Base-by-base conservation (phyloP, 2,113 vertebrate genomes). In the Alectura lathami region DNA sequence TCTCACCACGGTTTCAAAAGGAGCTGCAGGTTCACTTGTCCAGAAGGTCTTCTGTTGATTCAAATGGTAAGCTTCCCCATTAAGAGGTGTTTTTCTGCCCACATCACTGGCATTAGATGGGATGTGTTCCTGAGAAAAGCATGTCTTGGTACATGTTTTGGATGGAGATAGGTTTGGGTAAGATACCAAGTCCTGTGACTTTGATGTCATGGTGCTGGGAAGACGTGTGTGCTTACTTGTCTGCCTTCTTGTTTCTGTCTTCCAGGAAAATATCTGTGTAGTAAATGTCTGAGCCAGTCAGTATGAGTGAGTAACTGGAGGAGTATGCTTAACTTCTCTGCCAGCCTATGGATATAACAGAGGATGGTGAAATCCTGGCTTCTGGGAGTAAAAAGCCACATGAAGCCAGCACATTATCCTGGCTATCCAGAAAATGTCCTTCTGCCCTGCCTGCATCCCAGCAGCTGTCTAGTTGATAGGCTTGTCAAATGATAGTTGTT, bases 1-100 rank as follows among this genome's bases (percentile, higher is more conserved):
- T 97, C 69, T 95, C 97, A 34, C 95, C 97, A 59, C 93, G 97
- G 36, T 96, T 97, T 89, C 98, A 97, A 69, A 97, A 96, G 81
- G 97, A 97, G 30, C 88, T 96, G 47, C 96, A 96, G 66, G 96
- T 96, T 86, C 97, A 97, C 51, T 87, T 96, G 15, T 96, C 97
- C 74, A 97, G 94, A 91, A 92, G 93, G 36, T 95, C 86, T 86
- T 60, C 95, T 34, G 59, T 79, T 83, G 98, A 98, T 86, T 94
- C 93, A 69, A 97, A 88, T 77, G 98, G 98, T 98, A 97, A 53
- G 92, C 97, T 93, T 89, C 74, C 34, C 51, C 27, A 43, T 60
- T 66, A 62, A 36, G 36, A 76, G 69, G 8, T 60, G 34, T 36
- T 26, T 59, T 64, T 45, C 62, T 83, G 22, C 66, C 6, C 4